These are phyloP conservation scores for Callionymus lyra DNA, from an alignment of 2,113 vertebrate species.

Conservation along the genomic window DNA sequence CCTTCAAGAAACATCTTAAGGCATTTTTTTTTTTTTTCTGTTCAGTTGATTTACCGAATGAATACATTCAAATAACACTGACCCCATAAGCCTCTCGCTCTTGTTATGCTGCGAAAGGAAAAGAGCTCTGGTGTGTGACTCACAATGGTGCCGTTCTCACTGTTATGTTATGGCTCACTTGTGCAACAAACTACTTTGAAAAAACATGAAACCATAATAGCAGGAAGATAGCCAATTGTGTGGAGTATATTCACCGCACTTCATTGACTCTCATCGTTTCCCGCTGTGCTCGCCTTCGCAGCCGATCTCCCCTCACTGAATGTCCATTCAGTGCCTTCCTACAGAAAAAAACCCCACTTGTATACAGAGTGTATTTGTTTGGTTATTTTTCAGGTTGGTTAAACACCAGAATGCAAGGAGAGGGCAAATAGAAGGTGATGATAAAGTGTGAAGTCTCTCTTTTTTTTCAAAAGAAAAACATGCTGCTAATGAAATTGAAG, in stretches of 20 bases:
- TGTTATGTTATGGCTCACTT: slow-evolving; percentile 47
- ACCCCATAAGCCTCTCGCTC: no score
- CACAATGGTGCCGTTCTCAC: slow-evolving; percentile 38
- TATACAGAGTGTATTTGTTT: slow-evolving; percentile 23
- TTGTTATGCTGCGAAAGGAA: slow-evolving; percentile 35
- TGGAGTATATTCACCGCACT: no score
- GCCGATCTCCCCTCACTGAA: background rate
- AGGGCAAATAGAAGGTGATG: slow-evolving; percentile 22
- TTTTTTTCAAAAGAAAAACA: slow-evolving; percentile 22
- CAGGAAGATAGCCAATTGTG: slow-evolving; percentile 57
- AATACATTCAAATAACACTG: no score
- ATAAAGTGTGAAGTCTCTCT: slow-evolving; percentile 23
- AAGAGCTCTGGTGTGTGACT: slow-evolving; percentile 33
- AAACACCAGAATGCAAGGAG: slow-evolving; percentile 8
- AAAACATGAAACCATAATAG: slow-evolving; percentile 52
- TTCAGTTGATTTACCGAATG: no score
- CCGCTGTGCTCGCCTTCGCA: slow-evolving; percentile 21
- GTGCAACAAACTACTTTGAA: slow-evolving; percentile 31
- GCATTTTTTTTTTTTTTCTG: no score
- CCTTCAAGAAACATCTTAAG: no score
- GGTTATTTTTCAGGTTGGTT: slow-evolving; percentile 23
- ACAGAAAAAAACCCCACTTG: slow-evolving; percentile 24
- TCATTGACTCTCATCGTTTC: slow-evolving; percentile 33
- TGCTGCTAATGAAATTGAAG: slow-evolving; percentile 35
- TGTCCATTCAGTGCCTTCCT: slow-evolving; percentile 11